phyloP scores from a whole-genome alignment of 2,797 vertebrate species.

The Acridotheres tristis region DNA sequence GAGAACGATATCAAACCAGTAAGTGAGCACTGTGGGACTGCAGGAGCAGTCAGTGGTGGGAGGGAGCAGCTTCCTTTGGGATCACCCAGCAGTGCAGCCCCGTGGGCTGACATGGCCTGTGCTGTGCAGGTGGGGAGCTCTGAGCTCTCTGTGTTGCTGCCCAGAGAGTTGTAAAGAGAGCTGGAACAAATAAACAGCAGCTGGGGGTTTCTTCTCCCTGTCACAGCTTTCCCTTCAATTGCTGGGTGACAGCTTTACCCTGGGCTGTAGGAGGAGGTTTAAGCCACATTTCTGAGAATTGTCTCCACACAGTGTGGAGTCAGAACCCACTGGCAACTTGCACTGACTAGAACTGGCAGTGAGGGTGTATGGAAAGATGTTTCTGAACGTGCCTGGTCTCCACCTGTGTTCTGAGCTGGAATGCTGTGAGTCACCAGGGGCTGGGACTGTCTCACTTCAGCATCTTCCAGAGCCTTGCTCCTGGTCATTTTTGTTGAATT shows the following conservation, averaged over 20 bases:
- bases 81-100: background rate
- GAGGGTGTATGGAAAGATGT: background rate
- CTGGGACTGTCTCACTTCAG: background rate
- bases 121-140: background rate
- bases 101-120: background rate
- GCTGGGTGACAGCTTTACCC: background rate
- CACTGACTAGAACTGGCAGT: background rate
- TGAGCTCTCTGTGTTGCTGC: background rate
- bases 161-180: background rate
- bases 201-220: background rate
- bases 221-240: background rate
- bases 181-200: background rate
- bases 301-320: background rate
- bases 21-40: constrained; percentile 55
- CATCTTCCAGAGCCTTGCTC: background rate
- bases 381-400: background rate
- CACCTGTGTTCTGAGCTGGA: background rate
- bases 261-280: background rate
- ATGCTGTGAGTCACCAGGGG: background rate
- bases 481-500: background rate
- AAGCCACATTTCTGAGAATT: background rate
- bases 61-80: background rate
- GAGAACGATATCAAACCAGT: constrained; percentile 96
- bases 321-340: background rate
- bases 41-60: rapidly evolving